Conservation (phyloP, 2,888 invertebrate genomes). For the Lathronympha strigana region DNA sequence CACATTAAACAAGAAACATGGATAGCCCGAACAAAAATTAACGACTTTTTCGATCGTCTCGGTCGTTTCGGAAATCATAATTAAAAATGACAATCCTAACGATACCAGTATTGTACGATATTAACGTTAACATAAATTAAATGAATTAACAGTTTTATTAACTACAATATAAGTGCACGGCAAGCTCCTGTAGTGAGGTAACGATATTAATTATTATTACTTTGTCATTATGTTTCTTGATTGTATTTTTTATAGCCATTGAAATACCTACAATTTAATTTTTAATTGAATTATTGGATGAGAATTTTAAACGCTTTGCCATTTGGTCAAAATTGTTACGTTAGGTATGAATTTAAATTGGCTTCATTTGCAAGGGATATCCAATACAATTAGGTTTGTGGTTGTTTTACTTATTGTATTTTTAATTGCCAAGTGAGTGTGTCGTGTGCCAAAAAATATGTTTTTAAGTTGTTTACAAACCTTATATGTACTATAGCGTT, state of each 20-base stretch:
- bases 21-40: background rate
- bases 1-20: background rate
- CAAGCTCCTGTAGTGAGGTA: slow-evolving; percentile 33
- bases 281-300: slow-evolving; percentile 20
- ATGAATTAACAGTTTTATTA: slow-evolving; percentile 35
- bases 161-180: slow-evolving; percentile 17
- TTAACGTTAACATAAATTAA: slow-evolving; percentile 18
- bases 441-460: no score
- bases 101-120: slow-evolving; percentile 9
- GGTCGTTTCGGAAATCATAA: background rate
- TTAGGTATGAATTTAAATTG: slow-evolving; percentile 11
- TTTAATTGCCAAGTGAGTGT: background rate
- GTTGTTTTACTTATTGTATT: background rate
- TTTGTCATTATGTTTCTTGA: slow-evolving; percentile 28
- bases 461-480: background rate
- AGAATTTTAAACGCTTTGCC: slow-evolving; percentile 6
- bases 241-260: slow-evolving; percentile 23
- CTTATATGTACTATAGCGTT: no score
- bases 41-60: background rate
- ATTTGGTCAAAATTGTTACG: slow-evolving; percentile 8
- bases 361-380: slow-evolving; percentile 8
- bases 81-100: slow-evolving; percentile 16
- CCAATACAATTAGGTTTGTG: background rate
- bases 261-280: background rate
- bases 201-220: slow-evolving; percentile 36